Percentiles rank a stretch among this genome's conserved stretches.
Conservation (phyloP, 2,888 invertebrate species). For the Strigamia transsilvanica region DNA sequence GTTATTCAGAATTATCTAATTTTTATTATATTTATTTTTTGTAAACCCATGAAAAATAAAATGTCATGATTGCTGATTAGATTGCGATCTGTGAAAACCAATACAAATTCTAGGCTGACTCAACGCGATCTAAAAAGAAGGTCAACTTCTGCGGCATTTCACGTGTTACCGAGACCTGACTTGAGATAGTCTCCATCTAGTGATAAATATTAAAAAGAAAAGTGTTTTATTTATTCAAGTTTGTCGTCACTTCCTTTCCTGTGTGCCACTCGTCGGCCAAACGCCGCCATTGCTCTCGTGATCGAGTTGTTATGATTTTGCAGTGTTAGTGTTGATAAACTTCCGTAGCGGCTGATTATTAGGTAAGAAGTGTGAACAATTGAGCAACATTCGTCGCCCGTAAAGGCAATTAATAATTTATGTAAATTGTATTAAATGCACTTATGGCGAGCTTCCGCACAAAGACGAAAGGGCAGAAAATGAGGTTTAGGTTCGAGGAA, state of each 20-base stretch:
- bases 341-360: not conserved
- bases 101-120: no score
- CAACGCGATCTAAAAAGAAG: no score
- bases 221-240: no score
- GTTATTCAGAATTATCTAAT: no score
- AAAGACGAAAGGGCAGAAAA: not conserved
- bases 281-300: slow-evolving; percentile 20
- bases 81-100: no score
- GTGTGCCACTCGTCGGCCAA: not conserved
- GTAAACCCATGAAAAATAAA: no score
- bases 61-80: no score
- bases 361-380: not conserved
- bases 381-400: not conserved
- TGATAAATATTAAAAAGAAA: no score
- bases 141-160: no score
- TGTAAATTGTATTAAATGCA: not conserved
- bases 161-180: no score
- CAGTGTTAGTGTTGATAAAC: slow-evolving; percentile 10
- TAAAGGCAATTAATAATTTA: not conserved
- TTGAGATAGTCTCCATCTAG: no score
- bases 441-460: not conserved
- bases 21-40: no score
- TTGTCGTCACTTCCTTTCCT: slow-evolving; percentile 8
- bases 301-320: slow-evolving; percentile 10
- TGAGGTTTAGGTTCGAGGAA: not conserved